Evolutionary conservation across 1,140 invertebrate genomes (phyloP), one percentile per base, ranked within the genome.

Genomic region (Psilanteris sp.): DNA sequence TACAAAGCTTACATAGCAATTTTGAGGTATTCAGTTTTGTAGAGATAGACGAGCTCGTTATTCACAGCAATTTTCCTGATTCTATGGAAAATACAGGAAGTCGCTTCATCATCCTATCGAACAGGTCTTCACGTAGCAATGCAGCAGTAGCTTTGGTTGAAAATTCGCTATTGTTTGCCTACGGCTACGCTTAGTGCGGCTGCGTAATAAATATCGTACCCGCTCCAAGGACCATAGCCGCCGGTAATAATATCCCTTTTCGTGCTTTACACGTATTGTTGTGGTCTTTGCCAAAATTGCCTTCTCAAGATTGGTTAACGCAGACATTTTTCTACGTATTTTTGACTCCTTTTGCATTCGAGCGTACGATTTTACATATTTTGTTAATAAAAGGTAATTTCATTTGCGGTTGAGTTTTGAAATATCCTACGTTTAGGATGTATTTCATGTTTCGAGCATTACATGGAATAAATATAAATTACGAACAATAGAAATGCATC

Each of bases 111-210:
- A 83, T 75, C 57, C 74, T 72, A 75, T 77, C 46, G 36, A 66
- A 61, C 66, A 74, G 50, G 68, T 81, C 77, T 75, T 70, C 46
- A 64, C 59, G 57, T 71, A 61, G 55, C 77, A 70, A 76, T 79
- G 81, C 76, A 68, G 79, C 44, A 61, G 71, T 74, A 74, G 71
- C 66, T 77, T 78, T 81, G 77, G 77, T 75, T 73, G 80, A 81
- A 85, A 84, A 84, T 84, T 79, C 79, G 62, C 83, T 79, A 84
- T 85, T 85, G 83, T 85, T 85, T 85, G 81, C 81, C 71, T 80
- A 80, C 68, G 81, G 73, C 59, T 78, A 72, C 78, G 82, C 81
- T 81, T 82, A 81, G 74, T 78, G 77, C 78, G 79, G 70, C 78
- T 79, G 76, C 66, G 82, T 84, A 83, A 85, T 85, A 85, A 85